Evolutionary conservation across 2,113 vertebrate species (phyloP), one percentile per base, ranked within the genome.

Genomic region (Orthonyx spaldingii): DNA sequence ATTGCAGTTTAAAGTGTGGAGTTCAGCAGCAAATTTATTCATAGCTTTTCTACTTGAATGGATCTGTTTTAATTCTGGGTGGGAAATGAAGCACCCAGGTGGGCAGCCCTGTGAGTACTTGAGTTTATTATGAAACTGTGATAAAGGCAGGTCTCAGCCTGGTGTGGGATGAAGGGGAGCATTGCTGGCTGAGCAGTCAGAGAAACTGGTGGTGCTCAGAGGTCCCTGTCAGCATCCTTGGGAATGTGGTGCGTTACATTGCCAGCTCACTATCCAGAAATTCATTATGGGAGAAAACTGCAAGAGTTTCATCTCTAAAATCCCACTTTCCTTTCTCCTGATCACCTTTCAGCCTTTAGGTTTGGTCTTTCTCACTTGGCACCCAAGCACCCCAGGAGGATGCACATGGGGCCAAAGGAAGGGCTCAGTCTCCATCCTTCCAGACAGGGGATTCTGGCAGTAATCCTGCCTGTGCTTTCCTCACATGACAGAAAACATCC

Each of bases 21-120:
- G 42, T 32, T 63, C 28, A 59, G 72, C 56, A 78, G 69, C 46
- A 80, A 94, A 92, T 81, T 94, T 93, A 94, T 96, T 95, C 87
- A 94, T 50, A 37, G 72, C 18, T 89, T 81, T 89, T 93, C 63
- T 69, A 23, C 60, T 42, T 85, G 44, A 59, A 44, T 33, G 39
- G 74, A 16, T 50, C 69, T 81, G 71, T 47, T 78, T 90, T 83
- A 86, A 78, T 84, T 81, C 16, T 49, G 44, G 19, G 30, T 50
- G 56, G 70, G 76, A 72, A 87, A 87, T 61, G 20, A 84, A 74
- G 69, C 60, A 64, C 15, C 33, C 42, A 47, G 76, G 37, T 66
- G 39, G 66, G 71, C 35, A 92, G 42, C 46, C 28, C 76, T 72
- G n/a, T 8, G 52, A 66, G 22, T 3, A 11, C 35, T 13, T 49